phyloP scores from a whole-genome alignment of 2,113 vertebrate genomes.

The Podocnemis expansa region DNA sequence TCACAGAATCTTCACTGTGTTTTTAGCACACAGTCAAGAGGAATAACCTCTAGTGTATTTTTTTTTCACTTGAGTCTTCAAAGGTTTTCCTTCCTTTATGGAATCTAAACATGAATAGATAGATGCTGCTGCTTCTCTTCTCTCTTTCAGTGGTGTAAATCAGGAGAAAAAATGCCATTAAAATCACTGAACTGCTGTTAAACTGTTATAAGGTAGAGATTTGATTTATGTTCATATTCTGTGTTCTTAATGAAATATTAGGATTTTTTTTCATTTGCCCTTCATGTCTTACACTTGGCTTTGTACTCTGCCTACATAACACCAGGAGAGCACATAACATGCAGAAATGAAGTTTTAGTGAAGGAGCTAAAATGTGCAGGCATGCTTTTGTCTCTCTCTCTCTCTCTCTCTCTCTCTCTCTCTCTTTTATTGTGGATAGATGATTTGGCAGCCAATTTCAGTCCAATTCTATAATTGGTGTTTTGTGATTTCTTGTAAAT shows the following conservation, averaged over 20 bases:
- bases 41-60: conserved; percentile 55
- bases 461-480: conserved; percentile 70
- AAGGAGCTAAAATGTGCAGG: conserved; percentile 50
- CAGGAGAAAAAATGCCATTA: background rate
- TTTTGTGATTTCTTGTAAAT: conserved; percentile 71
- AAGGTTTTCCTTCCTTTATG: conserved; percentile 38
- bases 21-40: conserved; percentile 68
- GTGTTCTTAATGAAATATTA: conserved; percentile 7
- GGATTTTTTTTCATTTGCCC: conserved; percentile 21
- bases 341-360: conserved; percentile 10
- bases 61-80: conserved; percentile 2
- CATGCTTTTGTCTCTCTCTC: conserved; percentile 45
- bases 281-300: background rate
- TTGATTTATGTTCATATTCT: conserved; percentile 4
- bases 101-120: conserved; percentile 32
- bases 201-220: conserved; percentile 34
- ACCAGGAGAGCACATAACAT: background rate
- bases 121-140: conserved; percentile 2
- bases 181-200: conserved; percentile 3
- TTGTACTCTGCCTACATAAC: background rate
- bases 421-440: conserved; percentile 32
- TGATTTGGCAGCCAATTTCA: conserved; percentile 62
- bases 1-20: conserved; percentile 69
- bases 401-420: conserved; percentile 35
- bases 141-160: conserved; percentile 7